phyloP scores from a whole-genome alignment of 2,888 invertebrate genomes.

The Hypomecis atomaria region DNA sequence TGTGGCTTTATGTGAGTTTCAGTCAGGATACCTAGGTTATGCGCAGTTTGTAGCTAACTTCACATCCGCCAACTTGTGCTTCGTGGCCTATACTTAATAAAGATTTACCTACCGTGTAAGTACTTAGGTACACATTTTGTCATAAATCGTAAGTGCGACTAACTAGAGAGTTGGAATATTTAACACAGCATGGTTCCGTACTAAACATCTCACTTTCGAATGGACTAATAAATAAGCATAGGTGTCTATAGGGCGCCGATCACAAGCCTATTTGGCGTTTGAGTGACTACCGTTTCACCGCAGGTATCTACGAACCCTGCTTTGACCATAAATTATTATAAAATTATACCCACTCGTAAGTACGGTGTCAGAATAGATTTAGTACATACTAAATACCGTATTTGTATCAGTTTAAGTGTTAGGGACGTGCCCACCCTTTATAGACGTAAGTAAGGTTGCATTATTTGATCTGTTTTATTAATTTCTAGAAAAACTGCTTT shows the following conservation, averaged over 20 bases:
- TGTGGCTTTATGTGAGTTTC: too few species aligned
- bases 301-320: background rate
- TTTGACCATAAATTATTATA: constrained; percentile 1
- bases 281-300: constrained; percentile 25
- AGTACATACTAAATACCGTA: too few species aligned
- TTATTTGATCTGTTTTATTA: too few species aligned
- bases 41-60: too few species aligned
- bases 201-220: constrained; percentile 54
- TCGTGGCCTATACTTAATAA: background rate
- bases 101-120: background rate
- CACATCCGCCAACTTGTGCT: too few species aligned
- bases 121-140: constrained; percentile 5
- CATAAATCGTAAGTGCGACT: constrained; percentile 25
- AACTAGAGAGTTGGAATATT: constrained; percentile 43
- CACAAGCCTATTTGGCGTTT: constrained; percentile 41
- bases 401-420: too few species aligned
- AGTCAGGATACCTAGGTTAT: too few species aligned
- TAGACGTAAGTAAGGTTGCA: too few species aligned
- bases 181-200: constrained; percentile 49
- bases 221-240: constrained; percentile 42
- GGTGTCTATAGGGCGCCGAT: constrained; percentile 34
- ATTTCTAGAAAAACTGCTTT: too few species aligned
- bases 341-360: background rate
- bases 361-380: too few species aligned
- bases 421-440: too few species aligned